Evolutionary conservation across 2,888 invertebrate genomes (phyloP).

Genomic region (Bugulina stolonifera): DNA sequence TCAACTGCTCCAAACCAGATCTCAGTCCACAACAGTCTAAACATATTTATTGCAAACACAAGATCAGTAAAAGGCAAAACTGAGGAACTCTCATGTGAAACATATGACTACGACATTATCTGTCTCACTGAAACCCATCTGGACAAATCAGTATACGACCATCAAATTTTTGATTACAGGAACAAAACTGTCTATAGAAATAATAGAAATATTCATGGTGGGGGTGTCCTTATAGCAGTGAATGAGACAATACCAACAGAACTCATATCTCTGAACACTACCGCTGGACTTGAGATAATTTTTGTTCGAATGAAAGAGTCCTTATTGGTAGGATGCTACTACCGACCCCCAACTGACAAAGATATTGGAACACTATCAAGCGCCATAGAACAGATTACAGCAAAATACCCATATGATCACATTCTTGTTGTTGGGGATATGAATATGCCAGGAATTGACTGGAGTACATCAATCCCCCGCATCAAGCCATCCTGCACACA

Average conservation of each 20-base stretch:
- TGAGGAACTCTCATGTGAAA: background rate
- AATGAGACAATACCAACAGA: background rate
- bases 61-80: constrained; percentile 22
- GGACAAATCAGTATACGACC: background rate
- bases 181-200: background rate
- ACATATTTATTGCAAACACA: constrained; percentile 1
- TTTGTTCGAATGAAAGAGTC: constrained; percentile 10
- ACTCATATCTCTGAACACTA: background rate
- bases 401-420: background rate
- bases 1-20: no score
- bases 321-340: constrained; percentile 5
- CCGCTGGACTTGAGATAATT: background rate
- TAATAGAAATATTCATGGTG: constrained; percentile 6
- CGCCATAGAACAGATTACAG: background rate
- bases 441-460: constrained; percentile 13
- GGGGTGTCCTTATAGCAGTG: background rate
- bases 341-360: constrained; percentile 10
- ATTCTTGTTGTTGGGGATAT: background rate
- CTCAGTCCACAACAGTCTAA: background rate
- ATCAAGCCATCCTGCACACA: background rate
- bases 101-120: background rate
- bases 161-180: constrained; percentile 15
- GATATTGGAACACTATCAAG: background rate
- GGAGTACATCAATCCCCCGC: background rate
- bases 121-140: constrained; percentile 20